A percentile compares a stretch with the other conserved stretches of the same genome.
phyloP scores from a whole-genome alignment of 2,888 invertebrate genomes.

The Unio pictorum region DNA sequence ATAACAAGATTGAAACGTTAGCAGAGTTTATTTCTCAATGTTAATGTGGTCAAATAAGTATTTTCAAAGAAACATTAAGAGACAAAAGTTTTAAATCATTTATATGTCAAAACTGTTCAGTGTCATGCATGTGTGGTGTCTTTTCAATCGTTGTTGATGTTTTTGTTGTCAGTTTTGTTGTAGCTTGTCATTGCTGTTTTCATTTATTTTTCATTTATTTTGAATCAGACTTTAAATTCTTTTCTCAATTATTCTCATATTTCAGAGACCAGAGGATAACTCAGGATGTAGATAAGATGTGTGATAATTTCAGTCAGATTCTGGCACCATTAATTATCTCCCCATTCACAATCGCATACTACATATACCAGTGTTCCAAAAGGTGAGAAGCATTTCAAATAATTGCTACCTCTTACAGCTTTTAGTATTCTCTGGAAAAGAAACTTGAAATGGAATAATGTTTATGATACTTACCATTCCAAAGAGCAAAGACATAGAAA shows the following conservation, averaged over 20 bases:
- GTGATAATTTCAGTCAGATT: conserved; percentile 72
- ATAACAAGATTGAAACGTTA: no score
- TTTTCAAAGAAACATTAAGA: no score
- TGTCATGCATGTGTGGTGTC: no score
- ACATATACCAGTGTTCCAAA: conserved; percentile 73
- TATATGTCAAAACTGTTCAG: no score
- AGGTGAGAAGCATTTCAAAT: conserved; percentile 65
- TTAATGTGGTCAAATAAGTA: no score
- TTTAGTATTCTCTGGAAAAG: no score
- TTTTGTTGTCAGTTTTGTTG: no score
- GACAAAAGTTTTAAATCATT: no score
- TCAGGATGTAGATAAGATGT: conserved; percentile 75
- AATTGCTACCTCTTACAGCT: neutral
- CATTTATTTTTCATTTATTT: neutral
- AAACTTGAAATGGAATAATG: neutral
- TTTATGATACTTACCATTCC: neutral
- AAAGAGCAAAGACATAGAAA: no score
- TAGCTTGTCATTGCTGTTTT: neutral
- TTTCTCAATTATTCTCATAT: conserved; percentile 8
- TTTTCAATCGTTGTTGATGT: no score
- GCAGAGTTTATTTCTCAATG: no score
- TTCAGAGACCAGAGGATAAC: conserved; percentile 75
- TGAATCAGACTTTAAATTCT: neutral
- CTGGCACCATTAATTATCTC: conserved; percentile 71
- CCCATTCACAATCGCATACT: conserved; percentile 76